Evolutionary conservation across 2,888 invertebrate genomes (phyloP).

Genomic region (Aphodius sticticus): DNA sequence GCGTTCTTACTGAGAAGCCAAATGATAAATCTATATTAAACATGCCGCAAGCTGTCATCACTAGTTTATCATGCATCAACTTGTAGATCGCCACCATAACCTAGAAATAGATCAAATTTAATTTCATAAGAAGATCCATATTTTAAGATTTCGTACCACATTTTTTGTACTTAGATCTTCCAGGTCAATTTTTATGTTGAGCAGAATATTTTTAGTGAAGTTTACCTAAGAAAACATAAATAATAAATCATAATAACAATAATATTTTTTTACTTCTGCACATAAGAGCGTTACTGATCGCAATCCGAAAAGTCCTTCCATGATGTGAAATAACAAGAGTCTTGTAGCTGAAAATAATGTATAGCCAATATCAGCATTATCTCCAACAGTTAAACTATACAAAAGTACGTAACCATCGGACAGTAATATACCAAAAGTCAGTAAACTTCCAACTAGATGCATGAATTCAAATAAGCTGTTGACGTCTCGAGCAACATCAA

Average conservation of each 20-base stretch:
- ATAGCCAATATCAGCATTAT: slow-evolving; percentile 11
- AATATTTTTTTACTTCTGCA: slow-evolving; percentile 24
- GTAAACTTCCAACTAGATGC: slow-evolving; percentile 25
- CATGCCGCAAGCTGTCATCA: slow-evolving; percentile 45
- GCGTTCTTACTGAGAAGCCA: slow-evolving; percentile 46
- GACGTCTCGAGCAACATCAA: slow-evolving; percentile 26
- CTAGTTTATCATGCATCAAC: slow-evolving; percentile 46
- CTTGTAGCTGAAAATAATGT: slow-evolving; percentile 16
- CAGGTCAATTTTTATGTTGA: slow-evolving; percentile 42
- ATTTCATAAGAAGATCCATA: not conserved
- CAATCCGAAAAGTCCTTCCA: slow-evolving; percentile 28
- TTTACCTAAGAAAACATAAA: slow-evolving; percentile 33
- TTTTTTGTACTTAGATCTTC: slow-evolving; percentile 43
- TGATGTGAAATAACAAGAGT: slow-evolving; percentile 26
- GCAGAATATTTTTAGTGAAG: slow-evolving; percentile 40
- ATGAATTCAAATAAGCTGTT: slow-evolving; percentile 30
- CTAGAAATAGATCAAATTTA: slow-evolving; percentile 15
- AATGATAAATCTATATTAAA: slow-evolving; percentile 47
- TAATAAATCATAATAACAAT: not conserved
- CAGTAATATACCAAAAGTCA: slow-evolving; percentile 30
- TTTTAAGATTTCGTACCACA: slow-evolving; percentile 38
- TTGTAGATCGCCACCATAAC: slow-evolving; percentile 33
- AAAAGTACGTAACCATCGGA: slow-evolving; percentile 35
- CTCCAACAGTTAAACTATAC: slow-evolving; percentile 34
- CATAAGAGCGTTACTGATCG: slow-evolving; percentile 33